Evolutionary conservation across 2,888 invertebrate genomes (phyloP).

Genomic region (Amiota communis): DNA sequence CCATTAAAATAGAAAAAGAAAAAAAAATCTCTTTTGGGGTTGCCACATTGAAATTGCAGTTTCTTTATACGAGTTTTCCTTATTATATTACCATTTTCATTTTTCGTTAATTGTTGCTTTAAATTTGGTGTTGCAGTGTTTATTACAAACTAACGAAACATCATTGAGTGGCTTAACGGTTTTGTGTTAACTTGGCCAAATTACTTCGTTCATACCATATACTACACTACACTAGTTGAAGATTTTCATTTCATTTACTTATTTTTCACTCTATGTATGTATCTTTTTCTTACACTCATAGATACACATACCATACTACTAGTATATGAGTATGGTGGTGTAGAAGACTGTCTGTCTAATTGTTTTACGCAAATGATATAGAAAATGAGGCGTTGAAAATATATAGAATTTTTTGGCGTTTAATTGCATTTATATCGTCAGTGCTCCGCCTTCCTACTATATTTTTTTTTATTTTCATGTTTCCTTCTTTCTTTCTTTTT

Average conservation of each 20-base stretch:
- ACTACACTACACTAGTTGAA: not conserved
- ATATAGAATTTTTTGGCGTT: constrained; percentile 21
- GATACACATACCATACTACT: no score
- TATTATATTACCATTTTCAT: constrained; percentile 50
- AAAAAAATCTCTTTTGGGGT: no score
- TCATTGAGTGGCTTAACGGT: constrained; percentile 57
- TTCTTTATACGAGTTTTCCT: constrained; percentile 51
- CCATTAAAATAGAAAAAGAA: constrained; percentile 51
- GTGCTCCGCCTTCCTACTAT: not conserved
- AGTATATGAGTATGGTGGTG: no score
- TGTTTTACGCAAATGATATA: constrained; percentile 47
- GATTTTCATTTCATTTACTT: constrained; percentile 28
- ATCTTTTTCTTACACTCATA: no score
- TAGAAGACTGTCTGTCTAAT: no score
- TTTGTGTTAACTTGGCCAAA: constrained; percentile 22
- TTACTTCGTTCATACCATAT: not conserved
- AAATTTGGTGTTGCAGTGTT: constrained; percentile 46
- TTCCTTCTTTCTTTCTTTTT: not conserved
- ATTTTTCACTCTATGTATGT: constrained; percentile 23
- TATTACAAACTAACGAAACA: constrained; percentile 66
- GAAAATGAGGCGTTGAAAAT: constrained; percentile 53
- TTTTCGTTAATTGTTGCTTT: constrained; percentile 42
- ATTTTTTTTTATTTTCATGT: not conserved
- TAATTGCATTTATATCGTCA: constrained; percentile 10
- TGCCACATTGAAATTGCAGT: constrained; percentile 54